Percentiles rank a stretch among this genome's conserved stretches.
Conservation (phyloP, 2,113 vertebrate genomes). For the Sinocyclocheilus maitianheensis region DNA sequence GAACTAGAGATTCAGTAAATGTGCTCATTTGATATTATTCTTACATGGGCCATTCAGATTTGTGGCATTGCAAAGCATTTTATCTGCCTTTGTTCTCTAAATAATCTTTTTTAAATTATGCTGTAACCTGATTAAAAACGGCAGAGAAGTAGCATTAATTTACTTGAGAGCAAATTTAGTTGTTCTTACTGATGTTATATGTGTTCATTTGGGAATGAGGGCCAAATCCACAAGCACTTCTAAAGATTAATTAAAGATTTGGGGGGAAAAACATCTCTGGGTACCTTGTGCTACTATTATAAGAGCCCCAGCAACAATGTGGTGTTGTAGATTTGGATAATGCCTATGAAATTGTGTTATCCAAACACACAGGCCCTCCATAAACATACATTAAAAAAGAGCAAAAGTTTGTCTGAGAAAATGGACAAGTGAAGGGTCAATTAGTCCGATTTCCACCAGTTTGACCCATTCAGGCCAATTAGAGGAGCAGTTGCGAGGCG, state of each 20-base stretch:
- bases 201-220: not conserved
- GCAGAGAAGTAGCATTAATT: not conserved
- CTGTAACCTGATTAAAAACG: not conserved
- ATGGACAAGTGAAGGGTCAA: not conserved
- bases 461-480: slow-evolving; percentile 9
- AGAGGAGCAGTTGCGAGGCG: not conserved
- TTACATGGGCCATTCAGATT: not conserved
- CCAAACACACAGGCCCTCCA: not conserved
- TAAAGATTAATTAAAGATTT: not conserved
- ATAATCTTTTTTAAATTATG: not conserved
- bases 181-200: not conserved
- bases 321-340: not conserved
- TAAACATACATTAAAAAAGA: not conserved
- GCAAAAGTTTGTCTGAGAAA: not conserved
- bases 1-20: not conserved
- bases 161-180: not conserved
- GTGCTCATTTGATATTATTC: not conserved
- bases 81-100: not conserved
- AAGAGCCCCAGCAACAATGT: not conserved
- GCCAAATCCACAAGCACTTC: not conserved
- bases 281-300: not conserved
- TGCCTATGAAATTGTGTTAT: not conserved
- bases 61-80: not conserved
- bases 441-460: not conserved
- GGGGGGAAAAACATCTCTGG: not conserved